Percentiles rank a stretch among this genome's conserved stretches.
phyloP scores from a whole-genome alignment of 2,113 vertebrate genomes.

The Entosphenus tridentatus region DNA sequence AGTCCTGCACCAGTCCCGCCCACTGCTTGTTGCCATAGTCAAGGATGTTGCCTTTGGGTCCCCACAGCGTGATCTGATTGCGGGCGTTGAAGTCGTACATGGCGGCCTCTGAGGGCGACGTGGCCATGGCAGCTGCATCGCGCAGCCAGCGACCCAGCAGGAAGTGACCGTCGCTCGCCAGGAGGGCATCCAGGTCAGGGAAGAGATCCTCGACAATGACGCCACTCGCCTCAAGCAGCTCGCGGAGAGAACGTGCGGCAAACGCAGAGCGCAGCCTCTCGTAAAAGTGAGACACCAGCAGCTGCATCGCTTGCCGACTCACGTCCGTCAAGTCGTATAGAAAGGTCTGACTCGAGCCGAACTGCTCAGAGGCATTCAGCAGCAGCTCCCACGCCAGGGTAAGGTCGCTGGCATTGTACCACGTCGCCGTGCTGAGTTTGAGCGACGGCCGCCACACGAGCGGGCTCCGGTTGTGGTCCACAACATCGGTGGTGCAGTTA shows the following conservation, averaged over 20 bases:
- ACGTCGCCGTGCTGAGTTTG: slow-evolving; percentile 33
- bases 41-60: slow-evolving; percentile 63
- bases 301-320: slow-evolving; percentile 51
- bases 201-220: slow-evolving; percentile 50
- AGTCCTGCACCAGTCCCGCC: slow-evolving; percentile 58
- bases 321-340: slow-evolving; percentile 63
- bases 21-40: slow-evolving; percentile 85
- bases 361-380: slow-evolving; percentile 23
- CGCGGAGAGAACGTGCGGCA: slow-evolving; percentile 21
- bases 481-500: slow-evolving; percentile 43
- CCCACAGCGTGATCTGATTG: slow-evolving; percentile 84
- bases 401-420: slow-evolving; percentile 45
- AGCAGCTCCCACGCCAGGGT: slow-evolving; percentile 58
- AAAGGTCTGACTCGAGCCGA: slow-evolving; percentile 29
- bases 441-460: slow-evolving; percentile 58
- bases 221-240: slow-evolving; percentile 37
- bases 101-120: slow-evolving; percentile 34
- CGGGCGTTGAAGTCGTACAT: slow-evolving; percentile 58
- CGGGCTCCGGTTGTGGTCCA: slow-evolving; percentile 67
- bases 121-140: slow-evolving; percentile 26
- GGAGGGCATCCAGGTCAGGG: slow-evolving; percentile 42
- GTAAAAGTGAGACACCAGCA: slow-evolving; percentile 41
- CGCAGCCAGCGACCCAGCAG: slow-evolving; percentile 60
- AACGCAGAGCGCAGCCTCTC: slow-evolving; percentile 31
- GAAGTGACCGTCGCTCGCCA: slow-evolving; percentile 47